Evolutionary conservation across 2,113 vertebrate species (phyloP), one percentile per base, ranked within the genome.

Genomic region (Platichthys stellatus): DNA sequence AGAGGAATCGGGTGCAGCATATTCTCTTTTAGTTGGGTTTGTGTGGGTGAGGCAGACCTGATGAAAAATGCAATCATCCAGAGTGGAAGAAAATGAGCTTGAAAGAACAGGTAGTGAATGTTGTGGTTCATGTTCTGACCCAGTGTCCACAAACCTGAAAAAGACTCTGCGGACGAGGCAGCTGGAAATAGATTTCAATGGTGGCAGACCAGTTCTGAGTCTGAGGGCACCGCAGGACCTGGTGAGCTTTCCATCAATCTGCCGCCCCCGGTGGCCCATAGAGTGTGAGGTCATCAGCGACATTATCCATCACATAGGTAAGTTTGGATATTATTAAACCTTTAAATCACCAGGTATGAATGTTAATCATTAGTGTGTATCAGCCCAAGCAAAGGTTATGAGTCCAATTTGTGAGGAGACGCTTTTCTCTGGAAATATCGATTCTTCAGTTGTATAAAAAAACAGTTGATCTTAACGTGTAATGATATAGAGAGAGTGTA

Each of bases 241-340:
- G 59, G 95, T 96, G 1, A 83, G 89, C 58, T 69, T 94, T 26
- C 87, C 93, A 15, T 88, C 89, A 0, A 38, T n/a, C 0, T 76
- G 31, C n/a, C 78, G 81, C 2, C 88, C 91, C 1, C 92, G 92
- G 15, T 99, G 97, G 96, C 97, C 97, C 1, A 15, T 93, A 3
- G 97, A 98, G 78, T 96, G 97, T 51, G 96, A 97, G 74, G 96
- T 98, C 89, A 93, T 97, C 83, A 64, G 89, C 14, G 96, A 96
- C 61, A 45, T 40, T 0, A 85, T 97, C 10, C 88, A 92, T 61
- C 97, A 98, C 74, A 95, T 96, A 35, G 96, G 96, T 97, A 94
- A 88, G 24, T 43, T 43, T 43, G 40, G 10, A 43, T 3, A 54
- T 9, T 20, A 21, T 28, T 58, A 24, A 64, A 45, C 7, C 15